These are phyloP conservation scores for Dugesia japonica DNA, from an alignment of 2,888 invertebrate genomes.

Conservation along the genomic window DNA sequence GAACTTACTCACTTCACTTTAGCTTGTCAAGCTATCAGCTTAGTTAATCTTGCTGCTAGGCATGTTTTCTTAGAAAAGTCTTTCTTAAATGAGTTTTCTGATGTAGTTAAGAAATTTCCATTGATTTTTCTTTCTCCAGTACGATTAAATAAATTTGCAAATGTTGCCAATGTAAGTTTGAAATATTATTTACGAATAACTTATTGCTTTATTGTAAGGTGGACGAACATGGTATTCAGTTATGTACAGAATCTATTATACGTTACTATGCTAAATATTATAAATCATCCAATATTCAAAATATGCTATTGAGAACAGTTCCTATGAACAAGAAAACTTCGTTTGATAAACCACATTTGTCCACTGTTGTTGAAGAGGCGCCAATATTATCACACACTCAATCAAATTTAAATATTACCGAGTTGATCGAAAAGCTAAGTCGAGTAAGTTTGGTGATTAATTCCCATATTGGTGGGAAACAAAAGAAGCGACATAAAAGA, in stretches of 20 bases:
- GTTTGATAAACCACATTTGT: not conserved
- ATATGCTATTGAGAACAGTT: not conserved
- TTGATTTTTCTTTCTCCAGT: constrained; percentile 9
- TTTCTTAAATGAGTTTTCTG: not conserved
- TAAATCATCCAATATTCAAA: not conserved
- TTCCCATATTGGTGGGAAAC: not conserved
- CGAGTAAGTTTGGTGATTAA: not conserved
- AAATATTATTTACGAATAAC: no score
- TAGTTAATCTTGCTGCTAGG: not conserved
- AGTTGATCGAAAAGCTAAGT: not conserved
- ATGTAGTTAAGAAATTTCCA: not conserved
- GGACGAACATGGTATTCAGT: not conserved
- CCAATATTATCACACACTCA: not conserved
- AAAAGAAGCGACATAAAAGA: constrained; percentile 4
- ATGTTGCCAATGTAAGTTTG: constrained; percentile 20
- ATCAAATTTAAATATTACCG: not conserved
- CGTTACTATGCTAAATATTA: not conserved
- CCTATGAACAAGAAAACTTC: not conserved
- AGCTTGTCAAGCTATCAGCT: not conserved
- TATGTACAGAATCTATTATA: not conserved
- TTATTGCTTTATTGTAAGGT: not conserved
- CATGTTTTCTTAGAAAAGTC: constrained; percentile 3
- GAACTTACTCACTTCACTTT: not conserved
- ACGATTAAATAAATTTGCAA: not conserved
- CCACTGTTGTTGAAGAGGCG: not conserved